These are phyloP conservation scores for Xerus rutilus DNA, from an alignment of 2,797 vertebrate genomes.

Conservation along the genomic window DNA sequence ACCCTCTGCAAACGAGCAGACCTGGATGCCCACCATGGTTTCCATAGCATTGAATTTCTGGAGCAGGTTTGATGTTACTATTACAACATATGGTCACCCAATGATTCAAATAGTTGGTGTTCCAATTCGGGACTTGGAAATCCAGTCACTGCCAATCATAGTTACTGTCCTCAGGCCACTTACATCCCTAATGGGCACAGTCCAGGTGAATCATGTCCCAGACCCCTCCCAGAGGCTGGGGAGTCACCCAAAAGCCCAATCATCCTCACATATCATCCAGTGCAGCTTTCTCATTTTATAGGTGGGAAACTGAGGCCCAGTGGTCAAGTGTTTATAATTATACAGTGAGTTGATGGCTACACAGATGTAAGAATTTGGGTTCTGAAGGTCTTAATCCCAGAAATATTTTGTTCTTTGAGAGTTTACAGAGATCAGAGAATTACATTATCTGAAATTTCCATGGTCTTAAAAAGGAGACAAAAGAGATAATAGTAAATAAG, in stretches of 20 bases:
- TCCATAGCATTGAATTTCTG: neutral
- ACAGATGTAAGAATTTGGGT: neutral
- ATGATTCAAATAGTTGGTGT: neutral
- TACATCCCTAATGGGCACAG: neutral
- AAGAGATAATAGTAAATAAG: neutral
- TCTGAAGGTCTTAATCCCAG: neutral
- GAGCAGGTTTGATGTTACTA: neutral
- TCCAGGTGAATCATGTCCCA: neutral
- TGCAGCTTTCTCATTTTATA: neutral
- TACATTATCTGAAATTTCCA: neutral
- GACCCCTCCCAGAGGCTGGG: neutral
- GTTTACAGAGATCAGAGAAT: neutral
- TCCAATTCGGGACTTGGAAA: neutral
- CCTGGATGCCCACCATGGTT: neutral
- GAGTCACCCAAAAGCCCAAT: neutral
- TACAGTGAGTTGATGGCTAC: neutral
- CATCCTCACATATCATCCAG: neutral
- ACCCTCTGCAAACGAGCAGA: neutral
- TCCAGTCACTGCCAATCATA: neutral
- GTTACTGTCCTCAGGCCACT: neutral
- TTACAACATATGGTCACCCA: neutral
- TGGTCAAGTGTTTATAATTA: neutral
- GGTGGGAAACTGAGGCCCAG: neutral
- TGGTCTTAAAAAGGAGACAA: neutral
- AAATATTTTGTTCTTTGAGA: neutral